Percentiles rank a stretch among this genome's conserved stretches.
phyloP scores from a whole-genome alignment of 2,797 vertebrate species.

The Decapterus maruadsi region DNA sequence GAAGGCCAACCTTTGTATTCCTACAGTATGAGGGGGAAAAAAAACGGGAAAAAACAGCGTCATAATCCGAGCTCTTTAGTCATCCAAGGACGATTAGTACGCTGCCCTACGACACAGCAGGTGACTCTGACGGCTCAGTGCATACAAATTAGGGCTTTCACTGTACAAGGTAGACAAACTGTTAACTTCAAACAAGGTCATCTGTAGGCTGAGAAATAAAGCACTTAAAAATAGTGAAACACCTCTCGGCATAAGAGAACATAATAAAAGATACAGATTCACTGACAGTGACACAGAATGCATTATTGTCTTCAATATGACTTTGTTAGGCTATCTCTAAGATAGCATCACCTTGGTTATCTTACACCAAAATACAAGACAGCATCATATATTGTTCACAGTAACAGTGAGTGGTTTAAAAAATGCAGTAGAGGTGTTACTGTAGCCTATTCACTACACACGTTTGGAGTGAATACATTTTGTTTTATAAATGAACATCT shows the following conservation, averaged over 20 bases:
- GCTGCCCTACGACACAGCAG: constrained; percentile 70
- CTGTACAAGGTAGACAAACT: constrained; percentile 47
- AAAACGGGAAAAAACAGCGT: constrained; percentile 13
- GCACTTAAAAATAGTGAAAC: constrained; percentile 32
- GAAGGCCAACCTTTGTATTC: constrained; percentile 73
- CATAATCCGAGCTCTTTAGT: constrained; percentile 72
- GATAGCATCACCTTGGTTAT: constrained; percentile 34
- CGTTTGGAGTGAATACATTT: constrained; percentile 59
- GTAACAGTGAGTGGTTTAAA: constrained; percentile 33
- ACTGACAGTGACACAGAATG: constrained; percentile 10
- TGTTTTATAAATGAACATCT: constrained; percentile 69
- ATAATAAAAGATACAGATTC: constrained; percentile 9
- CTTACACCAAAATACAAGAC: constrained; percentile 24
- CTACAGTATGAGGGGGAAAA: constrained; percentile 50
- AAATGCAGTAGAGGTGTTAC: constrained; percentile 19
- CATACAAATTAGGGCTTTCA: constrained; percentile 74
- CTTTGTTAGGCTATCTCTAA: constrained; percentile 6
- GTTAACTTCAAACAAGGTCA: constrained; percentile 71
- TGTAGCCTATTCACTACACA: constrained; percentile 20
- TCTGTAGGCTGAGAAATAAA: constrained; percentile 48
- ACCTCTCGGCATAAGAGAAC: neutral
- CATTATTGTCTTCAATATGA: constrained; percentile 7
- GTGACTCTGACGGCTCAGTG: constrained; percentile 69
- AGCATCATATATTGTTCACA: constrained; percentile 16
- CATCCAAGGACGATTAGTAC: constrained; percentile 75